Conservation (phyloP, 2,797 vertebrate genomes). For the Notolepis coatsorum region DNA sequence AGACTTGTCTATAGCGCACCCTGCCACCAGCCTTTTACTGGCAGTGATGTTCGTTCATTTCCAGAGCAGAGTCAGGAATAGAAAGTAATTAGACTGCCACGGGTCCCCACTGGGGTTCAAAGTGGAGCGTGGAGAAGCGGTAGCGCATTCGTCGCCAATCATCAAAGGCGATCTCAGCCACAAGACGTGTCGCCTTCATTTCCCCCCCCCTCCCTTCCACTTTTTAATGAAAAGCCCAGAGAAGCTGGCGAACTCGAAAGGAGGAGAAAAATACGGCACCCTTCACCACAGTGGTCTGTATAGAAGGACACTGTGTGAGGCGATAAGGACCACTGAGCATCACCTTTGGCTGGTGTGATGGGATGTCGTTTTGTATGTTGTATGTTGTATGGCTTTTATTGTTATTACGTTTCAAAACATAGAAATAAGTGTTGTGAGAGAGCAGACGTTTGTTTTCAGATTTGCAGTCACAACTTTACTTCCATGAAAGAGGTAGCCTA, state of each 20-base stretch:
- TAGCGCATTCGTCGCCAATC: conserved; percentile 42
- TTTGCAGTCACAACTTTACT: background rate
- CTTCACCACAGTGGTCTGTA: too few relatives aligned
- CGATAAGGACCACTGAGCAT: conserved; percentile 19
- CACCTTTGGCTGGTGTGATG: background rate
- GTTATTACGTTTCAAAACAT: background rate
- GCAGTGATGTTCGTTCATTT: conserved; percentile 38
- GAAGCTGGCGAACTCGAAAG: conserved; percentile 34
- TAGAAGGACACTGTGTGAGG: background rate
- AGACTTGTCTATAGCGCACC: conserved; percentile 34
- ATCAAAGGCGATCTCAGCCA: conserved; percentile 67
- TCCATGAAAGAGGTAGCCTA: background rate
- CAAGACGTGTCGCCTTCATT: conserved; percentile 42
- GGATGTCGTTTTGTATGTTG: conserved; percentile 2
- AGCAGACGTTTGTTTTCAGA: too few relatives aligned
- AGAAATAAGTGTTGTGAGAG: background rate
- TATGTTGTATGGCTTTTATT: background rate
- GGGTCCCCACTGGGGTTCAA: conserved; percentile 72
- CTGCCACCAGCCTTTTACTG: conserved; percentile 39
- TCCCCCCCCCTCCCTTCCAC: conserved; percentile 17
- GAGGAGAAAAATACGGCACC: conserved; percentile 9
- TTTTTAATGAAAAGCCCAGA: conserved; percentile 55
- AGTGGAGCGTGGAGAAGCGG: conserved; percentile 70
- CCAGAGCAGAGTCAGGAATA: conserved; percentile 73
- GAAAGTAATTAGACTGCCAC: conserved; percentile 80